These are phyloP conservation scores for Cylindroiulus punctatus DNA, from an alignment of 2,888 invertebrate species.

Conservation along the genomic window DNA sequence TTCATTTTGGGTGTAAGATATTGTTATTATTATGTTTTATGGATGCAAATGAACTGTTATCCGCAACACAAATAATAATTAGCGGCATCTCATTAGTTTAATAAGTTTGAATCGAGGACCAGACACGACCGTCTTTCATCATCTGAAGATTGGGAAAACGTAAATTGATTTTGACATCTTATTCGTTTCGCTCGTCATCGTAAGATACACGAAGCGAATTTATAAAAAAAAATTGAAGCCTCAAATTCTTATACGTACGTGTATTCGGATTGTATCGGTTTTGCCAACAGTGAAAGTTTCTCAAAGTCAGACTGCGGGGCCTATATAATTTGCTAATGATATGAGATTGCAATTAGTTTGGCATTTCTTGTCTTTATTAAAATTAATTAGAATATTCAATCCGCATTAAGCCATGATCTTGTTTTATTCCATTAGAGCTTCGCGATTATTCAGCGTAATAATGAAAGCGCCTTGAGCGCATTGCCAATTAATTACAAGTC, in stretches of 20 bases:
- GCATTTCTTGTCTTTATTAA: slow-evolving; percentile 8
- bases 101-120: no score
- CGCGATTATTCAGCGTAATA: slow-evolving; percentile 19
- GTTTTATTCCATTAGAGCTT: slow-evolving; percentile 10
- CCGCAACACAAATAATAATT: no score
- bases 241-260: neutral
- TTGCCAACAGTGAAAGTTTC: neutral
- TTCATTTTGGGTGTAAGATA: no score
- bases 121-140: no score
- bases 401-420: slow-evolving; percentile 23
- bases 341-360: neutral
- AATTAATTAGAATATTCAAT: slow-evolving; percentile 42
- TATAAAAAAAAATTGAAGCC: neutral
- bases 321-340: slow-evolving; percentile 2
- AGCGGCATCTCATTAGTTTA: no score
- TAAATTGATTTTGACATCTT: no score
- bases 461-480: neutral
- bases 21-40: no score
- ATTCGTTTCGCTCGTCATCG: no score
- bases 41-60: no score
- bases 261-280: neutral
- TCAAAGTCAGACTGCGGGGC: slow-evolving; percentile 12
- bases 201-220: no score
- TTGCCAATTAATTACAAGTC: slow-evolving; percentile 11
- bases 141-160: no score